Evolutionary conservation across 2,888 invertebrate species (phyloP), one percentile per base, ranked within the genome.

Genomic region (Camponotus fellah): DNA sequence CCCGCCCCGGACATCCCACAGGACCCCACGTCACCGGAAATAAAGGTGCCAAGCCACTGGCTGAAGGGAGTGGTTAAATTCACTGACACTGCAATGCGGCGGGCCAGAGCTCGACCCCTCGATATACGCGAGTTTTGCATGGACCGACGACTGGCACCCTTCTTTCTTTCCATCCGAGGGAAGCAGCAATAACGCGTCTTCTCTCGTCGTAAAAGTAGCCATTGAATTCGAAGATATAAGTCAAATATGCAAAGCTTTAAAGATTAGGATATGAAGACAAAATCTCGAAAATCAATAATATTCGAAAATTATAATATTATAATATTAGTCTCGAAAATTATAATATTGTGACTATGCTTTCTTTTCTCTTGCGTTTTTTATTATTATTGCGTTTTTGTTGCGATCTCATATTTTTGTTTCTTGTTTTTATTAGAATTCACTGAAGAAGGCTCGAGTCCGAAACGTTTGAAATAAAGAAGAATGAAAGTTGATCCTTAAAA

Each of bases 21-120:
- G 81, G 86, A 83, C 72, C 74, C 65, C 77, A 75, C 40, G 58
- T 86, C 82, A 60, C 87, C 88, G 88, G 88, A 88, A 88, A 88
- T 88, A 87, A 85, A 87, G 87, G 86, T 88, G 87, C 84, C 84
- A 84, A 72, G 81, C 82, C 62, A 56, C 83, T 46, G 62, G 80
- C 79, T 65, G 74, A 68, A 66, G 85, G 80, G 85, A 76, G 34
- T 64, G 80, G 80, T 83, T 85, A 85, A 83, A 77, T 72, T 81
- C 84, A 81, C 84, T 90, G 91, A 75, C 75, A 81, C 81, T 75
- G 75, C 81, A 81, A n/a, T 75, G 75, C 75, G 81, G 32, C 21
- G 66, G 17, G 53, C 40, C 53, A 64, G 37, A 49, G 10, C 6
- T 40, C 74, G 53, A 58, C 64, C 76, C 64, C 43, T 76, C 49